Evolutionary conservation across 1,140 invertebrate species (phyloP), one percentile per base, ranked within the genome.

Genomic region (Tachypleus tridentatus): DNA sequence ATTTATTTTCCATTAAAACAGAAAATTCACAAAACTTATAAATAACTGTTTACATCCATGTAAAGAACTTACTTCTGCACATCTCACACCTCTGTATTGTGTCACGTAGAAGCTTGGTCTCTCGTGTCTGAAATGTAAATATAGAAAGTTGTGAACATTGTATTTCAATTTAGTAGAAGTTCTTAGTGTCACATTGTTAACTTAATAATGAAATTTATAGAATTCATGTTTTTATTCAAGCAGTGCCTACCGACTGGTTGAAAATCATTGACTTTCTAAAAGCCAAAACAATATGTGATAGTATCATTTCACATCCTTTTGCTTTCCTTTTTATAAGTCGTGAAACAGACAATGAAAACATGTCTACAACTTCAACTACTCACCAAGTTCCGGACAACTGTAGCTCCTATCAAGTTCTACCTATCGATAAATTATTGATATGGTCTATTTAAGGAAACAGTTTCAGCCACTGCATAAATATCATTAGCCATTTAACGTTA

Each of bases 71-170:
- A 74, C 73, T 57, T 72, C 76, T 76, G 67, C 88, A 88, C 67
- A 85, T 82, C 62, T 87, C 87, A 75, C 90, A 93, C 69, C 87
- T 84, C 74, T 88, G 86, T 54, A 93, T 77, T 48, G 89, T 77
- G 65, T 83, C 80, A 29, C 86, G 80, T 61, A 93, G 78, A 62
- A 81, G 76, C 63, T 85, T 80, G 9, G 88, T 87, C 73, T 88
- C 87, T 67, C 82, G 76, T 59, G 85, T 84, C 82, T 93, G 83
- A 67, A 78, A 77, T 11, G 4, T 11, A 58, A 58, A n/a, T 29
- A 58, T 10, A 29, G 11, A 56, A 54, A 56, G 53, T 56, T 56
- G 3, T 9, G 8, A 9, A 9, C 8, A 9, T 56, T 56, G 8
- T 8, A n/a, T n/a, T n/a, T n/a, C 8, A 9, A n/a, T 56, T 56